phyloP scores from a whole-genome alignment of 2,797 vertebrate genomes.

The Notoglanidium macrostoma region DNA sequence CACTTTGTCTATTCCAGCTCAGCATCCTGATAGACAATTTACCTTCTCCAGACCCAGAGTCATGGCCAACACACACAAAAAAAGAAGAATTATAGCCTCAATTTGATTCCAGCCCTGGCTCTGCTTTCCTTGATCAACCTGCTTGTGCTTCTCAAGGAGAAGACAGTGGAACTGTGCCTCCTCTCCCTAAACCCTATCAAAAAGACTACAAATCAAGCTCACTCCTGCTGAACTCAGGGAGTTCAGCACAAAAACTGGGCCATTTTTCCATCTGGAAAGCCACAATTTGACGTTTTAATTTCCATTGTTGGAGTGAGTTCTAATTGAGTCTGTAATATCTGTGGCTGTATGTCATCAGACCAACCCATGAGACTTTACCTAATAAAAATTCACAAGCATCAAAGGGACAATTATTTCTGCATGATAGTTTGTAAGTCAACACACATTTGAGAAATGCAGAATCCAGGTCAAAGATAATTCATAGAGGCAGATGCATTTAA shows the following conservation, averaged over 20 bases:
- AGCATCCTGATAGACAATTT: slow-evolving; percentile 52
- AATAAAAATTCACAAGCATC: neutral
- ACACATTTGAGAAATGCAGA: slow-evolving; percentile 31
- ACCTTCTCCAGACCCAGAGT: slow-evolving; percentile 57
- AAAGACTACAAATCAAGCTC: slow-evolving; percentile 75
- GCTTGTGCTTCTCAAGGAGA: slow-evolving; percentile 74
- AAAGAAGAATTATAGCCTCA: slow-evolving; percentile 69
- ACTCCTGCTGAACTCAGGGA: slow-evolving; percentile 65
- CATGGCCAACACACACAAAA: slow-evolving; percentile 60
- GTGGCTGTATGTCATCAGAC: slow-evolving; percentile 68
- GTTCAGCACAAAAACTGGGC: slow-evolving; percentile 48
- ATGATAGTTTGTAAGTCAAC: slow-evolving; percentile 41
- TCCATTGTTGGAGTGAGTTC: slow-evolving; percentile 78
- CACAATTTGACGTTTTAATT: slow-evolving; percentile 82
- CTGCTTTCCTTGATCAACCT: slow-evolving; percentile 74
- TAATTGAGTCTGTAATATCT: slow-evolving; percentile 71
- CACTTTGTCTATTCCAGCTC: slow-evolving; percentile 34
- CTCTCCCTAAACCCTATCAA: slow-evolving; percentile 78
- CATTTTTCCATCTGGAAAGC: slow-evolving; percentile 70
- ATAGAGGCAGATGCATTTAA: neutral
- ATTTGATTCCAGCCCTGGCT: slow-evolving; percentile 67
- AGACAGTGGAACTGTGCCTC: slow-evolving; percentile 72
- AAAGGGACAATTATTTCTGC: slow-evolving; percentile 45
- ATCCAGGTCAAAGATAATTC: slow-evolving; percentile 5
- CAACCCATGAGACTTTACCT: slow-evolving; percentile 40